Conservation (phyloP, 2,797 vertebrate species). For the Eulemur albifrons region DNA sequence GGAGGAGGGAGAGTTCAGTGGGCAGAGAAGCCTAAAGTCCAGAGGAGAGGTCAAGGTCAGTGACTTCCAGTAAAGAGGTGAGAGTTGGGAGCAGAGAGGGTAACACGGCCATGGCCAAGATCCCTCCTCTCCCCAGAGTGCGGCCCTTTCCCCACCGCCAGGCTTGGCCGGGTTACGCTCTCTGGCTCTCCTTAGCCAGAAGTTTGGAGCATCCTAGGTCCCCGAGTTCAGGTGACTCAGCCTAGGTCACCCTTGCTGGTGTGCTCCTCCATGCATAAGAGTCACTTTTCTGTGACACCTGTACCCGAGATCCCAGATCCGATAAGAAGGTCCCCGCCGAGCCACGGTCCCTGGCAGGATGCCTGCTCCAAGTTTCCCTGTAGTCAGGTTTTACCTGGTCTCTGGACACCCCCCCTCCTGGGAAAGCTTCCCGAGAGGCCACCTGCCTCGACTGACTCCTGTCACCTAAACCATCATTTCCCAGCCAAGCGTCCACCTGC, state of each 20-base stretch:
- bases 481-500: neutral
- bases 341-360: neutral
- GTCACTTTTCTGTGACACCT: neutral
- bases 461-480: neutral
- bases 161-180: neutral
- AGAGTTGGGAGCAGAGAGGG: neutral
- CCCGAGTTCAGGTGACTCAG: neutral
- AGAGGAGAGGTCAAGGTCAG: neutral
- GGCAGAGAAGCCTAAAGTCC: neutral
- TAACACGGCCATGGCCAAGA: neutral
- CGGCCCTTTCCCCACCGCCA: neutral
- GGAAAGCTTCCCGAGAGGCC: neutral
- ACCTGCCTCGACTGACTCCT: neutral
- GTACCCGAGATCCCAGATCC: neutral
- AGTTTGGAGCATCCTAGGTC: neutral
- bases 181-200: neutral
- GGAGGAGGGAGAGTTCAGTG: neutral
- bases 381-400: neutral
- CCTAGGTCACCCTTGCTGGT: too few species aligned
- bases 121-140: neutral
- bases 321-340: neutral
- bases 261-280: neutral
- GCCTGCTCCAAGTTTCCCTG: neutral
- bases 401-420: neutral
- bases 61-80: neutral